A percentile compares a stretch with the other conserved stretches of the same genome.
These are phyloP conservation scores for Mesoligia furuncula DNA, from an alignment of 2,888 invertebrate species.

Conservation along the genomic window DNA sequence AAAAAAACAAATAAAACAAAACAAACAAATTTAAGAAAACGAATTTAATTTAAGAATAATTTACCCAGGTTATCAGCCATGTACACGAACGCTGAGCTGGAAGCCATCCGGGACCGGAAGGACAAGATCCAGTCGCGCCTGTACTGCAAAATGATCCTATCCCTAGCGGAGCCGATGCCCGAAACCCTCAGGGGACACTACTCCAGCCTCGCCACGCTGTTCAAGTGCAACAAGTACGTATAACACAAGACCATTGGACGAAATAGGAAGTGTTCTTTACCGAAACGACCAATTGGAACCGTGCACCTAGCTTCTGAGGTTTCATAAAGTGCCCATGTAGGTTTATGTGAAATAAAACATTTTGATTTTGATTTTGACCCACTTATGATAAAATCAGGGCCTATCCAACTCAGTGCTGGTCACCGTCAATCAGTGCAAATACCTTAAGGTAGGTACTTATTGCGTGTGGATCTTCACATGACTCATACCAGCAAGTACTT, in stretches of 20 bases:
- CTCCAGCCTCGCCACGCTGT: constrained; percentile 94
- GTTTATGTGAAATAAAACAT: no score
- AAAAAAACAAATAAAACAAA: neutral
- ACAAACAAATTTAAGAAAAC: no score
- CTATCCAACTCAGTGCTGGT: neutral
- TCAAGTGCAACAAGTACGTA: constrained; percentile 92
- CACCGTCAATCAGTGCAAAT: neutral
- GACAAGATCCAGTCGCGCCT: constrained; percentile 96
- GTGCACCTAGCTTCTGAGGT: no score
- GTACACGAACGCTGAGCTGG: constrained; percentile 96
- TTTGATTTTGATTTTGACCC: no score
- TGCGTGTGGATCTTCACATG: neutral
- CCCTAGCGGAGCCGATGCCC: constrained; percentile 93
- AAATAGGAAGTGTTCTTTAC: neutral
- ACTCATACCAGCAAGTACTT: neutral
- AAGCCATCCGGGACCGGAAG: constrained; percentile 95
- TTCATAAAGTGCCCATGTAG: no score
- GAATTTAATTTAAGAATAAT: neutral
- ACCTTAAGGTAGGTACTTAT: neutral
- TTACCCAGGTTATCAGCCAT: constrained; percentile 93
- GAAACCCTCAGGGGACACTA: constrained; percentile 95
- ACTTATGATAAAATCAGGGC: neutral
- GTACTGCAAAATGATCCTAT: constrained; percentile 95
- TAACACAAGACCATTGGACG: neutral
- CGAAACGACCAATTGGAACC: no score